A percentile compares a stretch with the other conserved stretches of the same genome.
Conservation (phyloP, 2,113 vertebrate species). For the Tachysurus vachellii region DNA sequence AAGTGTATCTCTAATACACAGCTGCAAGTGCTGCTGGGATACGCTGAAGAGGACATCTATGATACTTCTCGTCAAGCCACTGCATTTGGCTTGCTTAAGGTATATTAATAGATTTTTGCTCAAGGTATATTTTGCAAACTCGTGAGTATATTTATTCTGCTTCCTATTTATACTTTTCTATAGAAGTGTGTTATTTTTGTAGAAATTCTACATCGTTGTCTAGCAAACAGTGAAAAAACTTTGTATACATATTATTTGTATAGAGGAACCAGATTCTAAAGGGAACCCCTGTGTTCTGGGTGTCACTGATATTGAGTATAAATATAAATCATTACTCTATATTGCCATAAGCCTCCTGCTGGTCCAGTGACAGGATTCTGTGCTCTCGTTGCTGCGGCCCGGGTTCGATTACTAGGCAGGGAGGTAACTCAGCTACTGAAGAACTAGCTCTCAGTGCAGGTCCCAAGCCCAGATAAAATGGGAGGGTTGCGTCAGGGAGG, state of each 20-base stretch:
- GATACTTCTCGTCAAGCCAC: constrained; percentile 91
- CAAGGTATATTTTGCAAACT: constrained; percentile 74
- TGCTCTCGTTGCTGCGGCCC: too few species aligned
- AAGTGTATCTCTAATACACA: constrained; percentile 84
- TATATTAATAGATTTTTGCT: constrained; percentile 74
- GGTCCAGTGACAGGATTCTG: too few species aligned
- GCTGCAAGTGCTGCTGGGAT: constrained; percentile 92
- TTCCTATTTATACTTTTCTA: neutral
- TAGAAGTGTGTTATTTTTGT: neutral
- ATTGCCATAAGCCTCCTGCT: too few species aligned
- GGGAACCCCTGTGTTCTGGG: neutral
- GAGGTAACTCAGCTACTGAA: too few species aligned
- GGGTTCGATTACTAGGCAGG: too few species aligned
- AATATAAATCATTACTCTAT: neutral
- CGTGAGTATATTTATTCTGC: neutral
- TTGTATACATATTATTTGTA: neutral
- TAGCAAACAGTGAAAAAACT: neutral
- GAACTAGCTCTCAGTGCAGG: too few species aligned
- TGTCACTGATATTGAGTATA: neutral
- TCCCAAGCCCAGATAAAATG: too few species aligned
- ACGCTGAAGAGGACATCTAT: constrained; percentile 96
- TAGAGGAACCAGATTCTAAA: neutral
- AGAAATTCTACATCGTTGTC: neutral
- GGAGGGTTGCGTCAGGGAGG: too few species aligned
- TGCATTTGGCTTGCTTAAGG: constrained; percentile 94